These are phyloP conservation scores for Trichopoda pennipes DNA, from an alignment of 2,888 invertebrate species.

Conservation along the genomic window DNA sequence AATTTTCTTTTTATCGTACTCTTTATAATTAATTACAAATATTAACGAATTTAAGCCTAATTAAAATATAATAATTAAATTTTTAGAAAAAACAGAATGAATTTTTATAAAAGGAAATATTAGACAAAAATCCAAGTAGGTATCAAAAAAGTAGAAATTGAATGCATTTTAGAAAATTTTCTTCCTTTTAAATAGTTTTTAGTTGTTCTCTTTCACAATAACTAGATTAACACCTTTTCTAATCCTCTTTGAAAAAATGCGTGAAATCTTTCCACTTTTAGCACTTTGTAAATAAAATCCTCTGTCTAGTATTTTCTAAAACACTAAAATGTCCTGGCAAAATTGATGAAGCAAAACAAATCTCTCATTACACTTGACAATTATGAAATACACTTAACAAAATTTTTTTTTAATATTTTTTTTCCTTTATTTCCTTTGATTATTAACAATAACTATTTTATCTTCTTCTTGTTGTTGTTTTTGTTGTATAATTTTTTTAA, in stretches of 20 bases:
- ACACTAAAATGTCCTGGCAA: background rate
- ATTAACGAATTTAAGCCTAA: too few relatives aligned
- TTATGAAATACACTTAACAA: conserved; percentile 49
- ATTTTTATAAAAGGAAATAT: background rate
- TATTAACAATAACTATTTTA: background rate
- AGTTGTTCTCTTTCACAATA: background rate
- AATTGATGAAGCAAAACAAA: background rate
- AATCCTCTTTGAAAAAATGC: background rate
- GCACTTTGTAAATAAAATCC: background rate
- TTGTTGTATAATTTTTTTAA: background rate
- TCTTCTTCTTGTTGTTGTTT: background rate
- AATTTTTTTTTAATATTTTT: conserved; percentile 8
- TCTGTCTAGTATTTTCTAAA: background rate
- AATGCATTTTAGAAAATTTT: conserved; percentile 23
- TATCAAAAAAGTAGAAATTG: conserved; percentile 18
- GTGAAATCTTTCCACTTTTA: background rate
- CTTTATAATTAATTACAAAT: too few relatives aligned
- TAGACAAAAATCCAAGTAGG: conserved; percentile 4
- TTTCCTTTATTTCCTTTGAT: background rate
- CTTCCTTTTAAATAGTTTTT: background rate
- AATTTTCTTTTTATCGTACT: too few relatives aligned
- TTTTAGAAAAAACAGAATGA: background rate
- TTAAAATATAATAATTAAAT: too few relatives aligned
- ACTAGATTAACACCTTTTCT: background rate
- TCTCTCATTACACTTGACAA: conserved; percentile 29